Base-by-base conservation (phyloP, 2,888 invertebrate genomes). In the Pachliopta kotzebuea region DNA sequence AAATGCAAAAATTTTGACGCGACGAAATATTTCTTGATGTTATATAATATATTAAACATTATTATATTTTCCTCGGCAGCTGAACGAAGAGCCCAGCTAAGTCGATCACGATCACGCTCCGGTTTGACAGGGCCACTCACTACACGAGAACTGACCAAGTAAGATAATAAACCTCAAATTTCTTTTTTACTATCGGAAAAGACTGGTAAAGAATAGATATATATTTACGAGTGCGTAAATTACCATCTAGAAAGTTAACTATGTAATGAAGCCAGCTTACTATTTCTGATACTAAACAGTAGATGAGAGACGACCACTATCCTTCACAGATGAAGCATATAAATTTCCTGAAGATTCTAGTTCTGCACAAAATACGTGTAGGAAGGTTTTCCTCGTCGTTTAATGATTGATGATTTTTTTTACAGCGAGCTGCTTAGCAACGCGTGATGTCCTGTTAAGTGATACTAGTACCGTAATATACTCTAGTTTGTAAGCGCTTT, bases 21-120 rank as follows among this genome's bases (percentile, higher is more conserved):
- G 26, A 6, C 6, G 26, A 4, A 6, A 26, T 3, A 26, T 26
- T 26, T 26, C 26, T 26, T 26, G 6, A 7, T 45, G 6, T 1
- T 45, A 18, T n/a, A n/a, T n/a, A 7, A 18, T n/a, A 8, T 2
- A 45, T 45, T 45, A 45, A 45, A n/a, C 11, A 7, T n/a, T 18
- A 45, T 45, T 45, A n/a, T 4, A 7, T 18, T 45, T 45, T 45
- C 18, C 6, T 76, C 79, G 80, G 24, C 90, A 96, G 98, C 98
- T 82, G 98, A 98, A 88, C 92, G 98, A 80, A 93, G 98, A 83
- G 98, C 98, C 20, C 98, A 98, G 86, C 88, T 98, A 71, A 97
- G 96, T 75, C 90, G 98, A 73, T 97, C 97, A 70, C 92, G 98
- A 73, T 98, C 98, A 31, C 91, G 98, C 70, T 96, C 96, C 50